Evolutionary conservation across 35 echinoderm and acorn worm genomes (phyloP), one percentile per base, ranked within the genome.

Genomic region (Diadema setosum): DNA sequence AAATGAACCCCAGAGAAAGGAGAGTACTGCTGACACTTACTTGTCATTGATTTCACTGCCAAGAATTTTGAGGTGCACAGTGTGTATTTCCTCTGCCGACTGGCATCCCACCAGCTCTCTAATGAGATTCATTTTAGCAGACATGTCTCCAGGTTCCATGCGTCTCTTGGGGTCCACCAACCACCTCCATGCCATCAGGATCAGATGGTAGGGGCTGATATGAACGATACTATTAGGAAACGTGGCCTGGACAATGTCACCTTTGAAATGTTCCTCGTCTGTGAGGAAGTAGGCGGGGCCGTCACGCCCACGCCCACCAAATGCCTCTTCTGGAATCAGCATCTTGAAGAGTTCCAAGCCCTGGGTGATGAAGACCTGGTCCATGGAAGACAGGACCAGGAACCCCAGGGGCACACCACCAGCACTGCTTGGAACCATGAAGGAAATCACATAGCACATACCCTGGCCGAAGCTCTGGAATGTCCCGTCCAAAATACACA

Each of bases 281-380:
- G 34, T 41, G 15, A 78, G 23, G n/a, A 78, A 78, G 73, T 43
- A 44, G 18, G 73, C 29, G 11, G 73, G 73, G 3, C 73, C 73
- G 40, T 78, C 73, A 17, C 73, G 73, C 11, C 73, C 73, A 14
- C 73, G 27, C 27, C 73, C 29, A 0, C 73, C 73, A 0, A 78
- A 78, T 26, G 73, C 73, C 39, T 78, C 73, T 24, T 78, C 73
- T 4, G 73, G 73, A 9, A 78, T 39, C 9, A 78, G 73, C 73
- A 78, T 78, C 73, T 78, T 78, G 73, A 78, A 78, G 39, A 78
- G 73, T 78, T 78, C 73, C 40, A 78, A 23, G 39, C 73, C 73
- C 73, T 78, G 73, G 2, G 73, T 42, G 40, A 78, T 78, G 34
- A 78, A 78, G 73, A 78, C 73, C 40, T 78, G 35, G 35, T 78